Evolutionary conservation across 23 tunicate genomes (phyloP).

Genomic region (Corella eumyota): DNA sequence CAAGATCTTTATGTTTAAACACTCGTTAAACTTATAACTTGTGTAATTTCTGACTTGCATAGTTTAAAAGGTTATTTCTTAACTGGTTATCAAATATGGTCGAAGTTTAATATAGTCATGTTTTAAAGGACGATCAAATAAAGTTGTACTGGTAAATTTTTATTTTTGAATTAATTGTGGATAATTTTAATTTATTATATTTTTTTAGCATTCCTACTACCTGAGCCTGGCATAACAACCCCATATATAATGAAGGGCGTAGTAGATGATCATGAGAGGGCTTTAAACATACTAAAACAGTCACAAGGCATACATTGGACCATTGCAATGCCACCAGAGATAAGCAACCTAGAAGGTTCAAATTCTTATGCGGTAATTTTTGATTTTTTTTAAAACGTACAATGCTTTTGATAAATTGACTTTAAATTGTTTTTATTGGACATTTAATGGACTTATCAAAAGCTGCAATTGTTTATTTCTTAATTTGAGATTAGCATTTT

Average conservation of each 20-base stretch:
- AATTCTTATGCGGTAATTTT: slow-evolving; percentile 13
- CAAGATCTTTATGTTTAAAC: slow-evolving; percentile 8
- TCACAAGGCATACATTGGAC: slow-evolving; percentile 48
- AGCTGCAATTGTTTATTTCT: no score
- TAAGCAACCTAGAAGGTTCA: slow-evolving; percentile 11
- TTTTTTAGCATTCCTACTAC: slow-evolving; percentile 56
- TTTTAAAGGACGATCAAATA: no score
- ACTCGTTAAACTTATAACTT: no score
- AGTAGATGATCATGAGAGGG: slow-evolving; percentile 55
- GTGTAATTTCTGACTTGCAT: no score
- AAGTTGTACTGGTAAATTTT: no score
- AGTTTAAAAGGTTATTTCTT: no score
- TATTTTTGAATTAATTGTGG: no score
- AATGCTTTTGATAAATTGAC: not conserved
- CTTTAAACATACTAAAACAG: slow-evolving; percentile 20
- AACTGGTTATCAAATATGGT: no score
- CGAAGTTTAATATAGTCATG: no score
- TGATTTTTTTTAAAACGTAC: not conserved
- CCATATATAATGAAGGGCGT: slow-evolving; percentile 31
- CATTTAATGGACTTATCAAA: no score
- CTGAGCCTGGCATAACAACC: slow-evolving; percentile 17
- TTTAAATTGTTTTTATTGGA: not conserved
- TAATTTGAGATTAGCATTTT: no score
- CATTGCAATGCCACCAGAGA: slow-evolving; percentile 52
- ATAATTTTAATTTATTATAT: no score